A percentile compares a stretch with the other conserved stretches of the same genome.
Conservation (phyloP, 1,140 invertebrate species). For the Diplogasteroides magnus region DNA sequence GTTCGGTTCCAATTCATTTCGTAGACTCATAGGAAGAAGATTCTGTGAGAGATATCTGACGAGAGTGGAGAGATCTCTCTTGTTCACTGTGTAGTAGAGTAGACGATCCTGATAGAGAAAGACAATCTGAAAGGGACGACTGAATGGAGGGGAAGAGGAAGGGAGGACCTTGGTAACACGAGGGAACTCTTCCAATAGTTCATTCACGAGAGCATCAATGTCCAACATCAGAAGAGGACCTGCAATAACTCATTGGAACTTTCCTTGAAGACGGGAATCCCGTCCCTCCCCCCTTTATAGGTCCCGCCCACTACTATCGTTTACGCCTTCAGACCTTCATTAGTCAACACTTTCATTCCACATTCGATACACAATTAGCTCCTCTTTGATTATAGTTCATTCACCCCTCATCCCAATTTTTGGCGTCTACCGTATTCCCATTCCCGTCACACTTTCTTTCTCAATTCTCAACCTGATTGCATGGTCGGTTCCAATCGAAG, state of each 20-base stretch:
- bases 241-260: too few species aligned
- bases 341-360: too few species aligned
- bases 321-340: too few species aligned
- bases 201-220: conserved; percentile 26
- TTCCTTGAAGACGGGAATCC: too few species aligned
- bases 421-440: too few species aligned
- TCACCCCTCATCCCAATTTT: too few species aligned
- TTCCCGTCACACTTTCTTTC: too few species aligned
- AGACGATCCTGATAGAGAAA: conserved; percentile 30
- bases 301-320: too few species aligned
- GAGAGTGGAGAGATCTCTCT: conserved; percentile 23
- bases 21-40: conserved; percentile 25
- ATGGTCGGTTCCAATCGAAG: conserved; percentile 33
- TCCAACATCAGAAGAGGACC: conserved; percentile 18
- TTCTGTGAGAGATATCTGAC: conserved; percentile 34
- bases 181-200: conserved; percentile 32
- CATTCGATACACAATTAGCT: too few species aligned
- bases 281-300: too few species aligned
- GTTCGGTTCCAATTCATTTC: conserved; percentile 23
- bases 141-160: neutral
- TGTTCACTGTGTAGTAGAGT: conserved; percentile 29
- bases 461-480: too few species aligned
- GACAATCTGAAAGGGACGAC: conserved; percentile 4
- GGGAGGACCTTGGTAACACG: conserved; percentile 28
- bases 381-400: too few species aligned